A percentile compares a stretch with the other conserved stretches of the same genome.
Conservation (phyloP, 2,888 invertebrate genomes). For the Parnassius apollo region DNA sequence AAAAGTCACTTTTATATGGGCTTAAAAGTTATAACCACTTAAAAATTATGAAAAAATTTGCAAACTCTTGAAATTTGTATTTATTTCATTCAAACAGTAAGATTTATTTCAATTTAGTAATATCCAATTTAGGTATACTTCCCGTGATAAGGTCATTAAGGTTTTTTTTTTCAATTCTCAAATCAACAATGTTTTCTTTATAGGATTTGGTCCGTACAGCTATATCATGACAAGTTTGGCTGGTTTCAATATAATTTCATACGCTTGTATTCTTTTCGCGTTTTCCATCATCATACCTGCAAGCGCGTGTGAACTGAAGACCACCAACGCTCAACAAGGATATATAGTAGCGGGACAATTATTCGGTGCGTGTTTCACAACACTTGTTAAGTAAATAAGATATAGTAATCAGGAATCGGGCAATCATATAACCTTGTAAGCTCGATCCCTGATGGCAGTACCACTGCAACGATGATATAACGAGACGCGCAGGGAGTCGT, state of each 20-base stretch:
- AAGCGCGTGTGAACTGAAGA: slow-evolving; percentile 66
- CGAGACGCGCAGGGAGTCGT: no score
- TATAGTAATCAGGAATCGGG: neutral
- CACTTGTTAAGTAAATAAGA: neutral
- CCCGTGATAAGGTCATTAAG: no score
- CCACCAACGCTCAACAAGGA: slow-evolving; percentile 56
- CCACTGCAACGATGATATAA: no score
- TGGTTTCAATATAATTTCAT: slow-evolving; percentile 51
- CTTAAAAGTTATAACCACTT: no score
- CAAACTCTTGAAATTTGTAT: no score
- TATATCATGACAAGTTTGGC: slow-evolving; percentile 43
- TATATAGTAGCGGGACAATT: slow-evolving; percentile 44
- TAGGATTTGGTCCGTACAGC: slow-evolving; percentile 47
- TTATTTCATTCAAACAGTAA: no score
- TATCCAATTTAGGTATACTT: no score
- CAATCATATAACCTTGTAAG: neutral
- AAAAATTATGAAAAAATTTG: no score
- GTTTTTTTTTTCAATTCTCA: neutral
- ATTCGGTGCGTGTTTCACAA: slow-evolving; percentile 33
- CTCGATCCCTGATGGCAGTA: neutral
- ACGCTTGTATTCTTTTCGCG: slow-evolving; percentile 52
- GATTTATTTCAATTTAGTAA: no score
- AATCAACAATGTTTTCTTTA: slow-evolving; percentile 6
- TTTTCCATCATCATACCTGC: slow-evolving; percentile 58
- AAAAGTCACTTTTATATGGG: no score